phyloP scores from a whole-genome alignment of 2,113 vertebrate genomes.

The Salvelinus sp. region DNA sequence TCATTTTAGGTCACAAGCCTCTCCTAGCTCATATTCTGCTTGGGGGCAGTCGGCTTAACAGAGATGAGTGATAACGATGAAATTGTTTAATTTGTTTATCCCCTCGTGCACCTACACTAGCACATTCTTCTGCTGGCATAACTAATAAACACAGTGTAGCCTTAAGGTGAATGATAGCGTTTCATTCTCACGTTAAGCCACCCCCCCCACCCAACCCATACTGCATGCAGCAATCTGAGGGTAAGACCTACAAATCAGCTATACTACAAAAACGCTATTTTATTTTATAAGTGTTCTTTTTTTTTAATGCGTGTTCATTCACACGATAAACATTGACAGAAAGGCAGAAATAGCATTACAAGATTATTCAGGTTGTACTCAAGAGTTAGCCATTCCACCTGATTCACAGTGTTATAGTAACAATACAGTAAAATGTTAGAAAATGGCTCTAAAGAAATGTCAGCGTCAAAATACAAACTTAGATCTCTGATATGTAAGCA shows the following conservation, averaged over 20 bases:
- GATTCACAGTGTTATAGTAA: not conserved
- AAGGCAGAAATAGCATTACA: not conserved
- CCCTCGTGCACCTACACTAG: slow-evolving; percentile 34
- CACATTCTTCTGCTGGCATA: slow-evolving; percentile 39
- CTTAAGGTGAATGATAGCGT: slow-evolving; percentile 28
- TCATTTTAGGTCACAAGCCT: slow-evolving; percentile 65
- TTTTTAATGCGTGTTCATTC: not conserved
- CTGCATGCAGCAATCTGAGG: slow-evolving; percentile 39
- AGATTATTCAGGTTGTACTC: not conserved
- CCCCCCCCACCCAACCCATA: slow-evolving; percentile 4
- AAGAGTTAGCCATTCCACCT: not conserved
- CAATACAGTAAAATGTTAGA: not conserved
- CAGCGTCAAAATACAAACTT: not conserved
- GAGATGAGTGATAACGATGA: slow-evolving; percentile 54
- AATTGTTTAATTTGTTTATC: slow-evolving; percentile 46
- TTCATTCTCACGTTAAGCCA: slow-evolving; percentile 49
- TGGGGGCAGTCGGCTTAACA: slow-evolving; percentile 31
- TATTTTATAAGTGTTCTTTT: no score
- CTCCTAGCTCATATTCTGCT: slow-evolving; percentile 37
- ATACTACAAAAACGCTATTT: not conserved
- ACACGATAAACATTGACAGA: not conserved
- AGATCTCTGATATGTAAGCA: not conserved
- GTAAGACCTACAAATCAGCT: slow-evolving; percentile 6
- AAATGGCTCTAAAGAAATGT: not conserved
- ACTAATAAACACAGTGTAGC: slow-evolving; percentile 23